phyloP scores from a whole-genome alignment of 1,140 invertebrate genomes.

The Stegodyphus dumicola region DNA sequence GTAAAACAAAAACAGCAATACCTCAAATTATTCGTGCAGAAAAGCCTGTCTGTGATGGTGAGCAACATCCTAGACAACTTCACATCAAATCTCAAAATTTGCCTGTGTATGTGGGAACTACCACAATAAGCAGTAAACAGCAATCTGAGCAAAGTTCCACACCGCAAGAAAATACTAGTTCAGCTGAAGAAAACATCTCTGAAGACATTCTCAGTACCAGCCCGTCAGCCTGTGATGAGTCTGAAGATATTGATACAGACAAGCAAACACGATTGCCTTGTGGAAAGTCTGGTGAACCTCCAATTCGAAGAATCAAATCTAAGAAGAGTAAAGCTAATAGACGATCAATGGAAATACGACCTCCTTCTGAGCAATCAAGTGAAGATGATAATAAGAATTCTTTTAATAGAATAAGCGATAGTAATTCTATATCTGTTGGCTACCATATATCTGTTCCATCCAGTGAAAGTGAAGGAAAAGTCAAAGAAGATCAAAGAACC shows the following conservation, averaged over 20 bases:
- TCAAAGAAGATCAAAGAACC: constrained; percentile 56
- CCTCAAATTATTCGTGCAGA: constrained; percentile 48
- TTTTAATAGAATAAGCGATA: constrained; percentile 2
- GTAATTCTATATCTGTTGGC: not conserved
- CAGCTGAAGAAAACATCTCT: constrained; percentile 47
- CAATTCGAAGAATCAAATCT: constrained; percentile 21
- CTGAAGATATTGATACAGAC: constrained; percentile 41
- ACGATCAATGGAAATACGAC: constrained; percentile 42
- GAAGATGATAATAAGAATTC: constrained; percentile 53
- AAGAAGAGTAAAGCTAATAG: constrained; percentile 43
- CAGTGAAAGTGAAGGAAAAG: constrained; percentile 59
- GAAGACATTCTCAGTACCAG: constrained; percentile 54
- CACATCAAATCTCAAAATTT: constrained; percentile 49
- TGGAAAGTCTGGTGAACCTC: not conserved
- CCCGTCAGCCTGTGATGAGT: constrained; percentile 54
- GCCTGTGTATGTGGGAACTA: constrained; percentile 25
- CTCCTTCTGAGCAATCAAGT: constrained; percentile 52
- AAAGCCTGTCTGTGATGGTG: constrained; percentile 26
- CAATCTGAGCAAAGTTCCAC: not conserved
- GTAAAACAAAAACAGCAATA: constrained; percentile 48
- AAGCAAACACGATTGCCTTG: not conserved
- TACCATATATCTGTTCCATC: constrained; percentile 33
- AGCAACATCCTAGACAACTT: constrained; percentile 35
- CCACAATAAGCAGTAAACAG: constrained; percentile 1
- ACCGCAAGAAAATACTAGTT: constrained; percentile 31